phyloP scores from a whole-genome alignment of 2,888 invertebrate genomes.

The Cheilosia urbana region DNA sequence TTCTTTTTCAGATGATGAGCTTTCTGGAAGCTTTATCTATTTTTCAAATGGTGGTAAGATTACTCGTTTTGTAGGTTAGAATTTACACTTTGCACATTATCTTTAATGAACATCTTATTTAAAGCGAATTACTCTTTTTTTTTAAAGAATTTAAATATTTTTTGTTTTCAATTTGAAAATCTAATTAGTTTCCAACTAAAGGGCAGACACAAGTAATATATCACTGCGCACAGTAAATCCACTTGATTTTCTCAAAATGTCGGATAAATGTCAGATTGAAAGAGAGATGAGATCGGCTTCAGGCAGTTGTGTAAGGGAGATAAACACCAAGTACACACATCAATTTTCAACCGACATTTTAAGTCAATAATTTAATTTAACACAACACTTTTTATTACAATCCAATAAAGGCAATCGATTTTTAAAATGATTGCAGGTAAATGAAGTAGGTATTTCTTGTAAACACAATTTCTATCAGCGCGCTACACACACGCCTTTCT shows the following conservation, averaged over 20 bases:
- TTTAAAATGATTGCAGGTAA: not conserved
- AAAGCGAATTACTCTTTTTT: not conserved
- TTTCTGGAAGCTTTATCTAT: slow-evolving; percentile 1
- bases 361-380: not conserved
- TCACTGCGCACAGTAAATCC: slow-evolving; percentile 50
- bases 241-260: slow-evolving; percentile 73
- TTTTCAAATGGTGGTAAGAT: not conserved
- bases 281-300: slow-evolving; percentile 51
- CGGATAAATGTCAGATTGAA: slow-evolving; percentile 70
- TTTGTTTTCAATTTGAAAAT: slow-evolving; percentile 45
- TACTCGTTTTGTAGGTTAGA: slow-evolving; percentile 32
- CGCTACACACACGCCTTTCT: slow-evolving; percentile 9
- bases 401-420: not conserved
- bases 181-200: slow-evolving; percentile 67
- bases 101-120: not conserved
- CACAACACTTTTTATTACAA: slow-evolving; percentile 6
- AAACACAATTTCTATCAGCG: not conserved
- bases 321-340: slow-evolving; percentile 23
- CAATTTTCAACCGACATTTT: not conserved
- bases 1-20: slow-evolving; percentile 22
- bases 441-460: not conserved
- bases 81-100: slow-evolving; percentile 41
- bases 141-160: slow-evolving; percentile 14
- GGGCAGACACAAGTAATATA: not conserved
- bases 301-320: slow-evolving; percentile 60